These are phyloP conservation scores for Synergus itoensis DNA, from an alignment of 2,888 invertebrate species.

Conservation along the genomic window DNA sequence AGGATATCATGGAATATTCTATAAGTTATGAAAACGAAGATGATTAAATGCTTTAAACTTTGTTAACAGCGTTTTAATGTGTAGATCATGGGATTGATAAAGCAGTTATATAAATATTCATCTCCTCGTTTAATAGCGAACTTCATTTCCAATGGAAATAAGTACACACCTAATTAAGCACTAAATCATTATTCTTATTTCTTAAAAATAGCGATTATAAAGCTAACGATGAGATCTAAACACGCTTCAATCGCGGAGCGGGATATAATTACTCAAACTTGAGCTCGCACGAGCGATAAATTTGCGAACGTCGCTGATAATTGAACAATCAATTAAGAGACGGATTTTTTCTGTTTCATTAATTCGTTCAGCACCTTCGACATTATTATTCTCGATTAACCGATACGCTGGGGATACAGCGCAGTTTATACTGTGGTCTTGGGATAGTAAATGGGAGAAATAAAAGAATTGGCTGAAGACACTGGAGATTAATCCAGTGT, in stretches of 20 bases:
- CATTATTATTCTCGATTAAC: constrained; percentile 20
- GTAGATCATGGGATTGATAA: constrained; percentile 16
- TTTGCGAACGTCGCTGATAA: constrained; percentile 37
- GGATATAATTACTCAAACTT: constrained; percentile 39
- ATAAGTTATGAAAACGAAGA: background rate
- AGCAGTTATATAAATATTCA: constrained; percentile 19
- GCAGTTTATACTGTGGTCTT: constrained; percentile 25
- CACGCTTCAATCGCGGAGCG: constrained; percentile 19
- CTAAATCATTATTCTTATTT: constrained; percentile 32
- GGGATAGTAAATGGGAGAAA: background rate
- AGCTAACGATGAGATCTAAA: constrained; percentile 36
- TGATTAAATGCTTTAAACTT: background rate
- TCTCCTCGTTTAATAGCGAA: constrained; percentile 11
- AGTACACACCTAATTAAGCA: constrained; percentile 38
- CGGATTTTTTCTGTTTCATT: constrained; percentile 16
- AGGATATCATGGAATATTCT: too few relatives aligned
- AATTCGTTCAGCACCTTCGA: constrained; percentile 27
- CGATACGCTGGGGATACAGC: constrained; percentile 1
- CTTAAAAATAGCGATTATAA: constrained; percentile 23
- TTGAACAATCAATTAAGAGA: constrained; percentile 52
- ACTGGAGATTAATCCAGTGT: background rate
- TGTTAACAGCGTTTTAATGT: background rate
- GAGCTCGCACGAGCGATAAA: constrained; percentile 32
- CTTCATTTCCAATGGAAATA: constrained; percentile 35
- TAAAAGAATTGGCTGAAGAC: constrained; percentile 26